Percentiles rank a stretch among this genome's conserved stretches.
Conservation (phyloP, 2,888 invertebrate species). For the Oscheius sp. region DNA sequence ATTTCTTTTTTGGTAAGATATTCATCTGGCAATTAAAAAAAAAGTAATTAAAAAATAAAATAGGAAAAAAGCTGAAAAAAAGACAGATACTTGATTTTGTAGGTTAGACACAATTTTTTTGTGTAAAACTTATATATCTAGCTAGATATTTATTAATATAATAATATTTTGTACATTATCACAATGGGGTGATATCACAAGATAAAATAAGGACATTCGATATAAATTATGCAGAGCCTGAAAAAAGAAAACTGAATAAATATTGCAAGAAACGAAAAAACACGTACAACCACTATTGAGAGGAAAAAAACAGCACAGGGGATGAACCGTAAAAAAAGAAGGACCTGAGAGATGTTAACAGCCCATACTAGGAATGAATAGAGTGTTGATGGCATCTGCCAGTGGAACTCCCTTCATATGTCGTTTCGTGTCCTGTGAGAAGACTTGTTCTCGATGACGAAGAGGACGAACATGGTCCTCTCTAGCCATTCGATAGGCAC, state of each 20-base stretch:
- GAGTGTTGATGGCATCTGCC: slow-evolving; percentile 47
- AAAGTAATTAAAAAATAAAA: background rate
- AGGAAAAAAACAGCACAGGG: background rate
- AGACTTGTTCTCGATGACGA: slow-evolving; percentile 64
- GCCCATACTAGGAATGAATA: slow-evolving; percentile 51
- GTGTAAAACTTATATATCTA: too few relatives aligned
- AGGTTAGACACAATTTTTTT: too few relatives aligned
- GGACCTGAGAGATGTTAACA: slow-evolving; percentile 9
- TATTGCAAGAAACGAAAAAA: background rate
- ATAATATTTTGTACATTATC: too few relatives aligned
- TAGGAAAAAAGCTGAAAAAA: background rate
- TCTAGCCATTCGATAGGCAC: slow-evolving; percentile 54
- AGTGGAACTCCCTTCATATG: slow-evolving; percentile 55
- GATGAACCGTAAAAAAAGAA: background rate
- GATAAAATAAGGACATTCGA: background rate
- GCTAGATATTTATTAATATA: too few relatives aligned
- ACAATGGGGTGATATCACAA: too few relatives aligned
- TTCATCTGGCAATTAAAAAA: slow-evolving; percentile 58
- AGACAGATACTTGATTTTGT: too few relatives aligned
- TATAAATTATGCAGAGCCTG: slow-evolving; percentile 18
- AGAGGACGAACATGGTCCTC: slow-evolving; percentile 53
- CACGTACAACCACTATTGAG: background rate
- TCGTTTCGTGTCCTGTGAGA: slow-evolving; percentile 54
- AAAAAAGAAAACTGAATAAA: background rate
- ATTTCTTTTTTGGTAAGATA: slow-evolving; percentile 75